A percentile compares a stretch with the other conserved stretches of the same genome.
phyloP scores from a whole-genome alignment of 2,888 invertebrate genomes.

The Drosophila leonis region DNA sequence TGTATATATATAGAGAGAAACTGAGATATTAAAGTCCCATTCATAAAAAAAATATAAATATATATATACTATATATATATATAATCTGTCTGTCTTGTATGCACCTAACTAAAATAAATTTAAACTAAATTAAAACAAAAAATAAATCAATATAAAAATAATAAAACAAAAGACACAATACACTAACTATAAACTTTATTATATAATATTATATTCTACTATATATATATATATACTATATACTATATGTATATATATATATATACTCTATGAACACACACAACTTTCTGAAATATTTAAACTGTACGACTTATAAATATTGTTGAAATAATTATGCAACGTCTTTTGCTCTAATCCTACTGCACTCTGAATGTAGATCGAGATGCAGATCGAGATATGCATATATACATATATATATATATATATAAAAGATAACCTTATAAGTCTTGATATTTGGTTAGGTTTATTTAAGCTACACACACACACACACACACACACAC shows the following conservation, averaged over 20 bases:
- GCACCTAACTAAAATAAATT: not conserved
- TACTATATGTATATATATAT: conserved; percentile 2
- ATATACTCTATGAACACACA: conserved; percentile 1
- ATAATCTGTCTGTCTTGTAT: not conserved
- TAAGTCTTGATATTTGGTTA: conserved; percentile 64
- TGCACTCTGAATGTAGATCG: not conserved
- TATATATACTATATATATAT: not conserved
- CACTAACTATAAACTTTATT: conserved; percentile 16
- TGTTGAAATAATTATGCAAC: conserved; percentile 15
- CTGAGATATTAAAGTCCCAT: not conserved
- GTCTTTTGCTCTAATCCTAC: conserved; percentile 14
- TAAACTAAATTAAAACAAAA: not conserved
- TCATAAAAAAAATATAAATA: conserved; percentile 7
- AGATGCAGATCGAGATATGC: conserved; percentile 13
- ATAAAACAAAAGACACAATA: conserved; percentile 3
- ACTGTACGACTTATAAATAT: conserved; percentile 10
- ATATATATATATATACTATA: not conserved
- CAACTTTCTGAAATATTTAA: conserved; percentile 21
- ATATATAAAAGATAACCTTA: conserved; percentile 13
- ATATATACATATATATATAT: conserved; percentile 12
- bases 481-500: conserved; percentile 15
- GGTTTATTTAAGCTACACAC: conserved; percentile 56
- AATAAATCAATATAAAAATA: not conserved
- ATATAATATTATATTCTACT: conserved; percentile 1
- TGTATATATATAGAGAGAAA: not conserved